These are phyloP conservation scores for Drosophila testacea DNA, from an alignment of 2,888 invertebrate species.

Conservation along the genomic window DNA sequence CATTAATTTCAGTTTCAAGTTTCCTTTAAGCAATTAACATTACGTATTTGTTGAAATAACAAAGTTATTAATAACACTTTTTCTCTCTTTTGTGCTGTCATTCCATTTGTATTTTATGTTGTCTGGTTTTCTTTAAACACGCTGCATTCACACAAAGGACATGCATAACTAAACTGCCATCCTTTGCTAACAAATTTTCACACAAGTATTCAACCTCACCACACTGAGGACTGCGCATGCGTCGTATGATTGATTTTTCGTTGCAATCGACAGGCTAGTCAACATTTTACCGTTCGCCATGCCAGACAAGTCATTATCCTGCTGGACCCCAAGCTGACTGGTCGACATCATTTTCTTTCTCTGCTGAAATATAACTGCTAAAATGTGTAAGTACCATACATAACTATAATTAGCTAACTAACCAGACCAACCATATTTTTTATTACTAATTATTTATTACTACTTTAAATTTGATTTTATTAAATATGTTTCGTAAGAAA, in stretches of 20 bases:
- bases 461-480: too few species aligned
- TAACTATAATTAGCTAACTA: background rate
- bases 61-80: background rate
- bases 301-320: constrained; percentile 17
- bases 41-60: background rate
- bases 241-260: constrained; percentile 79
- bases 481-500: background rate
- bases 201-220: constrained; percentile 37
- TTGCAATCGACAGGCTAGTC: constrained; percentile 9
- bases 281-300: background rate
- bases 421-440: background rate
- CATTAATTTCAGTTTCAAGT: background rate
- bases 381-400: constrained; percentile 5
- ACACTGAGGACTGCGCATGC: constrained; percentile 75
- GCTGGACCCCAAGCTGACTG: constrained; percentile 2
- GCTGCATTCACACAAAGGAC: constrained; percentile 22
- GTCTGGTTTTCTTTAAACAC: constrained; percentile 23
- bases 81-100: background rate
- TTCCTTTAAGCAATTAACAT: background rate
- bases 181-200: constrained; percentile 43
- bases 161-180: constrained; percentile 39
- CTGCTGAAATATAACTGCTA: background rate
- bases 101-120: constrained; percentile 1
- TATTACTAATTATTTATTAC: too few species aligned
- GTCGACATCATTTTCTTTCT: background rate